Base-by-base conservation (phyloP, 2,797 vertebrate genomes). In the Phylloscopus collybita region DNA sequence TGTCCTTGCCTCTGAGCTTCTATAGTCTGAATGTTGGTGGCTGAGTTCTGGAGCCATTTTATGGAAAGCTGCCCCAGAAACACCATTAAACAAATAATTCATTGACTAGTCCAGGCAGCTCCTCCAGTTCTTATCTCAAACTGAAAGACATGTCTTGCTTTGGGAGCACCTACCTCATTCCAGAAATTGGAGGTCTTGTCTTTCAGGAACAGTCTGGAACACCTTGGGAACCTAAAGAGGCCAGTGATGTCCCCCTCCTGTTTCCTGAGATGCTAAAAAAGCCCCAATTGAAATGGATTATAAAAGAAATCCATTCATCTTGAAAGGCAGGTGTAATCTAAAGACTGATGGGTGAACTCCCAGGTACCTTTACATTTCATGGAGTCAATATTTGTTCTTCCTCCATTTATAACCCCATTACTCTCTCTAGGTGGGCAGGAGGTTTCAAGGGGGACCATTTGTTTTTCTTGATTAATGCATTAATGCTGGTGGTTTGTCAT, bases 311-410 rank as follows among this genome's bases (percentile, higher is more conserved):
- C 47, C 67, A 95, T 92, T 85, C 9, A 59, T 95, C 80, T 87
- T 92, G 76, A 92, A 86, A 95, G 49, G 90, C 64, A 82, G 88
- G 19, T 64, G 83, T 74, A 96, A 82, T 88, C 42, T 51, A 49
- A 94, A 92, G 90, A 87, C 69, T 84, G 57, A 93, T 93, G 83
- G 50, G 90, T 95, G 94, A 96, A 95, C 92, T 96, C 75, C 45
- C 67, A 88, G 38, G 45, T 92, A 82, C 88, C 88, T 96, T 96
- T 96, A 92, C 94, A 78, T 93, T 97, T 95, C 90, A 92, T 92
- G 85, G 91, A 92, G 94, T 95, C 95, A 97, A 96, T 97, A 96
- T 96, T 97, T 96, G 90, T 82, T 95, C 90, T 85, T 92, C 82
- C 74, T 92, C 64, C 57, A 70, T 97, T 96, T 96, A 95, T 95